Evolutionary conservation across 2,113 vertebrate species (phyloP).

Genomic region (Haemorhous mexicanus): DNA sequence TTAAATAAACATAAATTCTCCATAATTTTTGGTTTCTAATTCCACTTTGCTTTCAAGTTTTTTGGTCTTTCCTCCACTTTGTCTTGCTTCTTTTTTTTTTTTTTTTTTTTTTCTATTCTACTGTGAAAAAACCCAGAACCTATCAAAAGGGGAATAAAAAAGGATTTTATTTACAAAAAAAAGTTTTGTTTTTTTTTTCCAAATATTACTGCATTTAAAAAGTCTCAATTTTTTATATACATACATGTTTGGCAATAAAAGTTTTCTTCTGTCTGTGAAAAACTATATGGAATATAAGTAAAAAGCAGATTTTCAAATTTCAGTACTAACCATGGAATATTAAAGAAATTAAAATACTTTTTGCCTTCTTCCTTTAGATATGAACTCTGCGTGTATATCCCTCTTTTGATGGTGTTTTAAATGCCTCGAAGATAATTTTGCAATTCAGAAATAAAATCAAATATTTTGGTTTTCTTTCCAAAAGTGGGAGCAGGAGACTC

Average conservation of each 20-base stretch:
- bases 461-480: background rate
- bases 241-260: background rate
- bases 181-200: accelerated
- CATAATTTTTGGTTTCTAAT: background rate
- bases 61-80: background rate
- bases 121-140: background rate
- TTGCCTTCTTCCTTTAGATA: background rate
- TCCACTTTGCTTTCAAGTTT: background rate
- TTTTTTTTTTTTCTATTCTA: background rate
- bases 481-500: background rate
- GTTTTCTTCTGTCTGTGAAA: background rate
- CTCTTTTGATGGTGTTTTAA: background rate
- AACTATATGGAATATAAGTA: background rate
- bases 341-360: background rate
- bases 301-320: background rate
- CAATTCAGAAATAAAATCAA: background rate
- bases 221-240: background rate
- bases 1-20: background rate
- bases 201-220: background rate
- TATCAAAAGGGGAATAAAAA: background rate
- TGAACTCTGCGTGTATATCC: background rate
- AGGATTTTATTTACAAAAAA: accelerated
- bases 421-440: background rate
- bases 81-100: background rate
- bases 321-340: background rate